Evolutionary conservation across 2,888 invertebrate species (phyloP), one percentile per base, ranked within the genome.

Genomic region (Drosophila pseudotalamancana): DNA sequence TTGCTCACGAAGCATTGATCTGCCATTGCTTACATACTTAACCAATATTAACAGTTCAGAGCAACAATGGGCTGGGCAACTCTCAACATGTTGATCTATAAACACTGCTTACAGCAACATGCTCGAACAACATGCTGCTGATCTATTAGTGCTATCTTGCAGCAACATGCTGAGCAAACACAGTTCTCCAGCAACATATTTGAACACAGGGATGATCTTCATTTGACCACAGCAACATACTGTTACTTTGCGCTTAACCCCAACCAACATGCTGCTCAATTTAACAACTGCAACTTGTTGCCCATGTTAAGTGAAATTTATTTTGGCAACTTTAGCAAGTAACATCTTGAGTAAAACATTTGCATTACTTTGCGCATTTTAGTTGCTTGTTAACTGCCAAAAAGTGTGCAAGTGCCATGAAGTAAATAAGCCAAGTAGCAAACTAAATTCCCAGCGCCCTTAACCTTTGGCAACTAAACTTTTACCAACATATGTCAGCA

Each of bases 401-500:
- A 34, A 31, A 46, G 29, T 39, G 14, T 54, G 21, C 48, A 49
- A 46, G 49, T 31, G 31, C 35, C 67, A 51, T 25, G 21, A 62
- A 62, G 71, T 70, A 56, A 66, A 55, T 45, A 73, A 65, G 32
- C 34, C 40, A 45, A 32, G 16, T 35, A 12, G 12, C 32, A 45
- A 55, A 64, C 25, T 64, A 49, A 64, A 56, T 69, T 65, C 72
- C 53, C 21, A 32, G 35, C 51, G 68, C 45, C 51, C 59, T 59
- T 72, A 72, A 72, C 72, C 72, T 69, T 73, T 64, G 63, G 43
- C 57, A 18, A 12, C 14, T 18, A 35, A 73, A 60, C 45, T 69
- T 73, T 69, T 49, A 25, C 46, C 42, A 48, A 53, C 67, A 67
- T 59, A 43, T 53, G 73, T 64, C 48, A 67, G 27, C 43, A 6